Conservation (phyloP, 2,797 vertebrate genomes). For the Myripristis murdjan region DNA sequence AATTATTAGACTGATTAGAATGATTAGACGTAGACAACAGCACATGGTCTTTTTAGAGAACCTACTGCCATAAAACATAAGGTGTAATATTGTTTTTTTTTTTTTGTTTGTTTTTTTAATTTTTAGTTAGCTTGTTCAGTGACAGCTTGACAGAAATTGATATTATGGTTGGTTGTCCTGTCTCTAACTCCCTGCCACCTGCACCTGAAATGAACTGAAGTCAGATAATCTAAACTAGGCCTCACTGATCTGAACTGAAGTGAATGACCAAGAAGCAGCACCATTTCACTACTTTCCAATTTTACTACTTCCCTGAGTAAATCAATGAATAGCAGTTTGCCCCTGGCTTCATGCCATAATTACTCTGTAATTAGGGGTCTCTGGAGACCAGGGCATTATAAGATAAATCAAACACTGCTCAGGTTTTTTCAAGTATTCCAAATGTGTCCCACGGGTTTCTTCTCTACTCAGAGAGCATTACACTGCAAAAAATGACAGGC, state of each 20-base stretch:
- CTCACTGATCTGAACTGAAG: not conserved
- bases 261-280: not conserved
- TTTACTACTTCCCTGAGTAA: conserved; percentile 28
- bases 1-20: too few relatives aligned
- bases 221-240: not conserved
- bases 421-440: conserved; percentile 14
- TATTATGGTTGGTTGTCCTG: too few relatives aligned
- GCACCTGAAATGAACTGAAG: not conserved
- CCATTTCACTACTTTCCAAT: not conserved
- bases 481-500: conserved; percentile 3
- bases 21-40: too few relatives aligned
- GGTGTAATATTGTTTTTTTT: too few relatives aligned
- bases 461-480: not conserved
- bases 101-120: too few relatives aligned
- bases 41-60: too few relatives aligned
- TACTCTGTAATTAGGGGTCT: conserved; percentile 49
- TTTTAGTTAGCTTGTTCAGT: too few relatives aligned
- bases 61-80: too few relatives aligned
- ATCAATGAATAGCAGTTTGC: conserved; percentile 30
- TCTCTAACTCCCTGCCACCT: too few relatives aligned
- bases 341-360: conserved; percentile 47
- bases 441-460: conserved; percentile 27
- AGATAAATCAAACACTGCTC: conserved; percentile 34
- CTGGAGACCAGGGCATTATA: conserved; percentile 27
- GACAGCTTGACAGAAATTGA: too few relatives aligned